phyloP scores from a whole-genome alignment of 1,140 invertebrate genomes.

The Euglossa dilemma region DNA sequence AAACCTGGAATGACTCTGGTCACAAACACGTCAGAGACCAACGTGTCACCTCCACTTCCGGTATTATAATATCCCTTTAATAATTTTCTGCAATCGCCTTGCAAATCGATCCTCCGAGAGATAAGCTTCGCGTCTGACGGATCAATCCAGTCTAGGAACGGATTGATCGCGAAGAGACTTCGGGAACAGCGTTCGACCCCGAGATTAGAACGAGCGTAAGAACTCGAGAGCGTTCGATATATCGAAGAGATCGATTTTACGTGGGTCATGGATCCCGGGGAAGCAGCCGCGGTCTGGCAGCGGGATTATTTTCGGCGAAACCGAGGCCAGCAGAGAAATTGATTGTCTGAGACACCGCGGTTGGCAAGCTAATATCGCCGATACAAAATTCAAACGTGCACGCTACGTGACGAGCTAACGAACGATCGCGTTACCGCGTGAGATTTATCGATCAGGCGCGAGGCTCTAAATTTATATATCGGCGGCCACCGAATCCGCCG shows the following conservation, averaged over 20 bases:
- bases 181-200: no score
- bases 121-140: no score
- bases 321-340: conserved; percentile 37
- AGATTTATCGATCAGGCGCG: conserved; percentile 22
- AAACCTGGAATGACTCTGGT: no score
- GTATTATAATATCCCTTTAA: no score
- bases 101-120: no score
- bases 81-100: no score
- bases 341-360: conserved; percentile 29
- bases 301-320: conserved; percentile 35
- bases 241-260: conserved; percentile 14
- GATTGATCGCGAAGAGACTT: no score
- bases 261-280: conserved; percentile 12
- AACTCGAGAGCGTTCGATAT: no score
- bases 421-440: not conserved
- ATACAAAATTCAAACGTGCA: conserved; percentile 33
- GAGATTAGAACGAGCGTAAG: no score
- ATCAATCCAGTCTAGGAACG: no score
- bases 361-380: conserved; percentile 31
- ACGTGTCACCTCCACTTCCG: no score
- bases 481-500: conserved; percentile 13
- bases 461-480: conserved; percentile 33
- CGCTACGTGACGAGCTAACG: not conserved
- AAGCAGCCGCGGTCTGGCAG: not conserved
- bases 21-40: no score